These are phyloP conservation scores for Streptopelia turtur DNA, from an alignment of 2,797 vertebrate species.

Conservation along the genomic window DNA sequence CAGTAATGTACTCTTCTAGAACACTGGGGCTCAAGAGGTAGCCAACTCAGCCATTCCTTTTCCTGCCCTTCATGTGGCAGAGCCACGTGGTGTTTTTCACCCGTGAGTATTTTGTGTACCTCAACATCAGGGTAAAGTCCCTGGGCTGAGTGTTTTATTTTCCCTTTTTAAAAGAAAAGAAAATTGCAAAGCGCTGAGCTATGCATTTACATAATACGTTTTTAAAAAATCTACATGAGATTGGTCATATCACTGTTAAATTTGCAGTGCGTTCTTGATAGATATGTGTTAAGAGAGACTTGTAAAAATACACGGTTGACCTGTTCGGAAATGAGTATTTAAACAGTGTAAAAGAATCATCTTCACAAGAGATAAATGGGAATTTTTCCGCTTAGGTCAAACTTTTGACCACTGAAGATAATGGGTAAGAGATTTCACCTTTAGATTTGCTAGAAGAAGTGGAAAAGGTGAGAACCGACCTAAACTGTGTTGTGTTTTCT, in stretches of 20 bases:
- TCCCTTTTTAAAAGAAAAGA: neutral
- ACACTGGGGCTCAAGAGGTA: neutral
- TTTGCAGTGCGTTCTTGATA: neutral
- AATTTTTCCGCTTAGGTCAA: neutral
- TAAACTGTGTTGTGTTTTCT: neutral
- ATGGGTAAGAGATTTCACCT: neutral
- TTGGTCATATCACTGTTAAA: neutral
- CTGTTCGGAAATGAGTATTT: neutral
- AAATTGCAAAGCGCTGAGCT: neutral
- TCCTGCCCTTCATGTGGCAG: rapidly evolving
- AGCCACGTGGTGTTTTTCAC: neutral
- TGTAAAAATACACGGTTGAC: neutral
- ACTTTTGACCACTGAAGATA: neutral
- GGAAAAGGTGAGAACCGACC: neutral
- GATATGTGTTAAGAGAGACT: neutral
- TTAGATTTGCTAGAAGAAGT: neutral
- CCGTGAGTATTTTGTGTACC: rapidly evolving
- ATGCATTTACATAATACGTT: neutral
- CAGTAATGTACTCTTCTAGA: too few relatives aligned
- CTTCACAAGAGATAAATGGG: neutral
- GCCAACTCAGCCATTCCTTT: neutral
- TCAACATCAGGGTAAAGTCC: neutral
- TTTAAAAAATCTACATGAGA: rapidly evolving
- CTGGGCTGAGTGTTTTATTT: neutral
- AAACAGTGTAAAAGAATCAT: neutral